Conservation (phyloP, 2,113 vertebrate genomes). For the Leptosomus discolor region DNA sequence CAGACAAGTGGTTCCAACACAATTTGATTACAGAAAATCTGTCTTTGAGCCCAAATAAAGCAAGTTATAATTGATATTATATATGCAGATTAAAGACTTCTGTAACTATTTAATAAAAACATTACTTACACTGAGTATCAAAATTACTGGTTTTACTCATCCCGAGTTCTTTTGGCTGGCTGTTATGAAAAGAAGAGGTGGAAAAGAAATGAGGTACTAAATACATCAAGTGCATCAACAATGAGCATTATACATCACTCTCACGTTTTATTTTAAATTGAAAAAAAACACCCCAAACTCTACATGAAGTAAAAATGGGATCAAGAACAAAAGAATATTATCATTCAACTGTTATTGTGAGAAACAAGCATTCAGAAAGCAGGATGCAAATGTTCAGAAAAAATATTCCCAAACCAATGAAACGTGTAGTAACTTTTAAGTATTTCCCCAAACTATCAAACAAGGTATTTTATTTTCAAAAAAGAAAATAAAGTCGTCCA, state of each 20-base stretch:
- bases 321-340: neutral
- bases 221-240: neutral
- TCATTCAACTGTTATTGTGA: neutral
- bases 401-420: neutral
- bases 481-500: neutral
- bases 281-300: neutral
- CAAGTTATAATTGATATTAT: neutral
- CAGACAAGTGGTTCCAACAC: neutral
- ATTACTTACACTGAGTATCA: slow-evolving; percentile 66
- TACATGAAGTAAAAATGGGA: neutral
- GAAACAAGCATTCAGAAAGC: neutral
- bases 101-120: neutral
- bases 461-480: neutral
- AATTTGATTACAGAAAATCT: neutral
- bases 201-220: slow-evolving; percentile 26
- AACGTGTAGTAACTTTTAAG: neutral
- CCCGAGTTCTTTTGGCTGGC: neutral
- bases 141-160: slow-evolving; percentile 65
- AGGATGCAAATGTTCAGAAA: neutral
- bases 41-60: neutral
- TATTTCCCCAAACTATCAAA: neutral
- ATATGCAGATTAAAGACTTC: neutral
- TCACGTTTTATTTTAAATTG: neutral
- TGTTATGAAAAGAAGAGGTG: too few species aligned
- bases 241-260: neutral